phyloP scores from a whole-genome alignment of 2,888 invertebrate genomes.

The Polylopha cassiicola region DNA sequence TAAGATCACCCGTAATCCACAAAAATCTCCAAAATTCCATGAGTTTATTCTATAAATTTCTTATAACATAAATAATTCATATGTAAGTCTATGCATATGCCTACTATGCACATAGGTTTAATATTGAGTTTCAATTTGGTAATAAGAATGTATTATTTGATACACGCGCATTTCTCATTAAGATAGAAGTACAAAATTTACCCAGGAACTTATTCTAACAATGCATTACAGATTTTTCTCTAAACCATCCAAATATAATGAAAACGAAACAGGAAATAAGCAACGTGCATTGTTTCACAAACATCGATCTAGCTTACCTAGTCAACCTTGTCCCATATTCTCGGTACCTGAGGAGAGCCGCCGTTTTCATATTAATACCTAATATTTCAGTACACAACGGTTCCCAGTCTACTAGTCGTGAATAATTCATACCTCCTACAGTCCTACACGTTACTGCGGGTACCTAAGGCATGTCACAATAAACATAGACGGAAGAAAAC shows the following conservation, averaged over 20 bases:
- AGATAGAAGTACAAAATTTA: no score
- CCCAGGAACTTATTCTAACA: no score
- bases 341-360: slow-evolving; percentile 21
- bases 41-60: no score
- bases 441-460: slow-evolving; percentile 11
- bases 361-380: slow-evolving; percentile 34
- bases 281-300: slow-evolving; percentile 14
- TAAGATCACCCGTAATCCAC: no score
- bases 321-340: slow-evolving; percentile 36
- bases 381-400: slow-evolving; percentile 35
- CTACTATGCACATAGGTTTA: no score
- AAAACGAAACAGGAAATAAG: slow-evolving; percentile 6
- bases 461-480: slow-evolving; percentile 8
- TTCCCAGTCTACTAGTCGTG: slow-evolving; percentile 33
- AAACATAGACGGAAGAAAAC: slow-evolving; percentile 10
- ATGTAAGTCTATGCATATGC: no score
- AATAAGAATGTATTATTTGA: no score
- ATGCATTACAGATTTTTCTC: no score
- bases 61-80: no score
- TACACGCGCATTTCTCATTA: no score
- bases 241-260: not conserved
- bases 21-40: no score
- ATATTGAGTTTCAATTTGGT: no score
- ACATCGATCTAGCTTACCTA: slow-evolving; percentile 23
- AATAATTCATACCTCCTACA: slow-evolving; percentile 45